Conservation (phyloP, 1,140 invertebrate genomes). For the Conopomorpha cramerella region DNA sequence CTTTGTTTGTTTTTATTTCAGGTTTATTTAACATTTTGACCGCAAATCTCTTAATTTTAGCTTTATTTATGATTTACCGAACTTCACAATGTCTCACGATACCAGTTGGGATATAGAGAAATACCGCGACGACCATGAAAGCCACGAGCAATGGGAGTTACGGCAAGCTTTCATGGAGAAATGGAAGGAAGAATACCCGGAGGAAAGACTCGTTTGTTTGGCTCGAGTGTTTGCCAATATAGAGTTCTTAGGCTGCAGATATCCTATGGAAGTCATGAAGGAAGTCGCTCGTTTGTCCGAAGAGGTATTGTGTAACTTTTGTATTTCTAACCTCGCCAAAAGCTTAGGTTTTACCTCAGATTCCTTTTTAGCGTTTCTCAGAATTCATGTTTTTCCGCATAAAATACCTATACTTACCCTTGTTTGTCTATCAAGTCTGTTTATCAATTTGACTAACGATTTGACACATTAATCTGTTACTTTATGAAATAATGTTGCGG, state of each 20-base stretch:
- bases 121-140: conserved; percentile 73
- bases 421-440: conserved; percentile 1
- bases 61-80: conserved; percentile 2
- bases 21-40: neutral
- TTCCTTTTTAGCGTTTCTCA: no score
- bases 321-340: no score
- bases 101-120: conserved; percentile 67
- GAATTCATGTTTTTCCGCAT: neutral
- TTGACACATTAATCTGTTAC: no score
- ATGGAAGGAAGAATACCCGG: conserved; percentile 73
- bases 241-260: conserved; percentile 82
- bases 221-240: conserved; percentile 84
- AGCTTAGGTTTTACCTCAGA: no score
- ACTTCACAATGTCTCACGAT: conserved; percentile 31
- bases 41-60: conserved; percentile 1
- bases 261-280: conserved; percentile 63
- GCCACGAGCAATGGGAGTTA: conserved; percentile 82
- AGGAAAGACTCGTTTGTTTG: conserved; percentile 78
- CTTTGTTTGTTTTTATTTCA: neutral
- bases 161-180: conserved; percentile 73
- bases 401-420: neutral
- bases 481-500: no score
- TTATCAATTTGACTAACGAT: no score
- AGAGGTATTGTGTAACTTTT: no score
- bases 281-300: conserved; percentile 54